Conservation (phyloP, 2,797 vertebrate genomes). For the Chrosomus eos region DNA sequence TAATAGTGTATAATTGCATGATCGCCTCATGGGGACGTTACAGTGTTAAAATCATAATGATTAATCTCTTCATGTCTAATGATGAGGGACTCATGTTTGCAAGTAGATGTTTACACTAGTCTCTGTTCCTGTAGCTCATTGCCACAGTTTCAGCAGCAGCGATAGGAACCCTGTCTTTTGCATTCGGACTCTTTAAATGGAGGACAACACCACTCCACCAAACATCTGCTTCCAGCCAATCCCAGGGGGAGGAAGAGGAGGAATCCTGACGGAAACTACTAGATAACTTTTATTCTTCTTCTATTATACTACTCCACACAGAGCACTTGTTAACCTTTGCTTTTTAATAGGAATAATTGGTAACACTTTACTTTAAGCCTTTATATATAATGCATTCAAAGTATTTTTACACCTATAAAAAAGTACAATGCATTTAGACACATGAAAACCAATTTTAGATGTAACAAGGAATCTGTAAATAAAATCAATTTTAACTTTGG, state of each 20-base stretch:
- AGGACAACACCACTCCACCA: background rate
- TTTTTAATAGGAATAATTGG: background rate
- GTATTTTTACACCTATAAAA: background rate
- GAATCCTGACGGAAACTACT: background rate
- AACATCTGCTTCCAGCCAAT: constrained; percentile 6
- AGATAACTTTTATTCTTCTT: background rate
- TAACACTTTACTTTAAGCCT: background rate
- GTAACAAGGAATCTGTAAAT: background rate
- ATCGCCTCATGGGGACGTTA: background rate
- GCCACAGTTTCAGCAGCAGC: constrained; percentile 36
- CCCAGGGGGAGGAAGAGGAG: background rate
- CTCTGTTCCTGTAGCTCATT: constrained; percentile 32
- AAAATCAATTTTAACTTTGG: background rate
- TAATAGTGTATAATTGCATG: background rate
- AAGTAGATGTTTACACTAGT: background rate
- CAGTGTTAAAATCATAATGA: constrained; percentile 8
- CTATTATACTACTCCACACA: background rate
- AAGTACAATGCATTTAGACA: background rate
- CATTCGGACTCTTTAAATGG: constrained; percentile 38
- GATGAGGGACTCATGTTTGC: background rate
- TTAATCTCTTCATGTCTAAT: background rate
- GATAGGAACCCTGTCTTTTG: constrained; percentile 27
- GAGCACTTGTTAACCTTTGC: background rate
- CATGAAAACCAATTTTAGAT: background rate
- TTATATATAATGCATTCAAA: background rate